Evolutionary conservation across 2,888 invertebrate genomes (phyloP).

Genomic region (Lepidocyrtinus sp.): DNA sequence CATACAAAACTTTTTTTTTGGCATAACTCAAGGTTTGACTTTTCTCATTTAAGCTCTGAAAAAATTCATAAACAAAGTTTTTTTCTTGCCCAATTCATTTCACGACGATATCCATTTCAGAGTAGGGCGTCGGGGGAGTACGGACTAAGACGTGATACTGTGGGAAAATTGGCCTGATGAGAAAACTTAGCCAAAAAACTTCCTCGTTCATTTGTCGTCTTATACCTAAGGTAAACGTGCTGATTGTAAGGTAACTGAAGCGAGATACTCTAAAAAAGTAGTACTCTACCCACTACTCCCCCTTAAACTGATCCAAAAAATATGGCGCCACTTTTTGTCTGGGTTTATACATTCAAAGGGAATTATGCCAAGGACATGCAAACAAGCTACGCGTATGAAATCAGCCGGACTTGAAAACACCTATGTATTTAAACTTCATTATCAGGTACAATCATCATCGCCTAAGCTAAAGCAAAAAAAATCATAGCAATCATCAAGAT

Average conservation of each 20-base stretch:
- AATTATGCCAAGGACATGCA: conserved; percentile 30
- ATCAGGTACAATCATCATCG: not conserved
- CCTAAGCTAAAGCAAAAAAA: not conserved
- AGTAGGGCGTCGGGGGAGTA: not conserved
- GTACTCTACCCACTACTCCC: conserved; percentile 11
- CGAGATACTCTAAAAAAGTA: conserved; percentile 18
- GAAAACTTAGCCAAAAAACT: conserved; percentile 35
- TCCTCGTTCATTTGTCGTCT: conserved; percentile 36
- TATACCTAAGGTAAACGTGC: not conserved
- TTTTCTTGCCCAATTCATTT: not conserved
- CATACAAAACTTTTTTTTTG: too few species aligned
- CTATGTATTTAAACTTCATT: not conserved
- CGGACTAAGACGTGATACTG: too few species aligned
- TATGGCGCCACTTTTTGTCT: not conserved
- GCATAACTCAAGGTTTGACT: not conserved
- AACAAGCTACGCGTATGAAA: conserved; percentile 3
- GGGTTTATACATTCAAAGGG: conserved; percentile 22
- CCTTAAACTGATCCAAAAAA: not conserved
- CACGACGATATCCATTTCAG: not conserved
- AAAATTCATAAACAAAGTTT: not conserved
- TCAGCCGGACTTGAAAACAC: not conserved
- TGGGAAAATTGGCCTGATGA: too few species aligned
- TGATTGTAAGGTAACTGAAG: too few species aligned
- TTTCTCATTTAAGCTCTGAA: not conserved
- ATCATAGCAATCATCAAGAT: conserved; percentile 26